Percentiles rank a stretch among this genome's conserved stretches.
phyloP scores from a whole-genome alignment of 2,113 vertebrate species.

The Ia io region DNA sequence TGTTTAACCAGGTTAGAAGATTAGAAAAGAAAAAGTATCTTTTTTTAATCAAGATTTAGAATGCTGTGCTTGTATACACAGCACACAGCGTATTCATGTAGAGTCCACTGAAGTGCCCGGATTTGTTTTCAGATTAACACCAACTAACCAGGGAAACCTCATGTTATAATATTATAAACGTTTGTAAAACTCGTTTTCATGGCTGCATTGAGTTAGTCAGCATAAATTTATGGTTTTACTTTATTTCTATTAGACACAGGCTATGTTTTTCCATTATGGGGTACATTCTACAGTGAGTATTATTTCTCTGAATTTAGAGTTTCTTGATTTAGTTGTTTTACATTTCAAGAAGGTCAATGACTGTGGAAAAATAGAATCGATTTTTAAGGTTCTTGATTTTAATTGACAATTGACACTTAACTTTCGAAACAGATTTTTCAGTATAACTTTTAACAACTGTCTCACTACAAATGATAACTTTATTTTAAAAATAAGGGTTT shows the following conservation, averaged over 20 bases:
- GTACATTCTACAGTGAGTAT: background rate
- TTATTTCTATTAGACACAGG: background rate
- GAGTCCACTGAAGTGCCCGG: background rate
- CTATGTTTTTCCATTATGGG: background rate
- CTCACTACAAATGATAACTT: background rate
- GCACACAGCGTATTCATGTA: background rate
- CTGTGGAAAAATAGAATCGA: background rate
- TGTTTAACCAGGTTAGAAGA: too few species aligned
- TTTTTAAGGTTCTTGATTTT: constrained; percentile 27
- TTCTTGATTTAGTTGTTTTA: background rate
- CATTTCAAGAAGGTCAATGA: constrained; percentile 16
- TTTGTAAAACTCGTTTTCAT: constrained; percentile 30
- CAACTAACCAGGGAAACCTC: background rate
- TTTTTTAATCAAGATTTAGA: background rate
- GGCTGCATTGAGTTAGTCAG: background rate
- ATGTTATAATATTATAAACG: background rate
- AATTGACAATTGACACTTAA: background rate
- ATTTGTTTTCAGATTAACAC: background rate
- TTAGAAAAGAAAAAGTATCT: background rate
- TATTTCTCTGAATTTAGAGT: background rate
- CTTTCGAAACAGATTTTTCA: background rate
- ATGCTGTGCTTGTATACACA: background rate
- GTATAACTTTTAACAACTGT: background rate
- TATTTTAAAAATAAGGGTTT: background rate
- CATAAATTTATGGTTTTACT: background rate